A percentile compares a stretch with the other conserved stretches of the same genome.
Conservation (phyloP, 2,113 vertebrate species). For the Corythoichthys intestinalis region DNA sequence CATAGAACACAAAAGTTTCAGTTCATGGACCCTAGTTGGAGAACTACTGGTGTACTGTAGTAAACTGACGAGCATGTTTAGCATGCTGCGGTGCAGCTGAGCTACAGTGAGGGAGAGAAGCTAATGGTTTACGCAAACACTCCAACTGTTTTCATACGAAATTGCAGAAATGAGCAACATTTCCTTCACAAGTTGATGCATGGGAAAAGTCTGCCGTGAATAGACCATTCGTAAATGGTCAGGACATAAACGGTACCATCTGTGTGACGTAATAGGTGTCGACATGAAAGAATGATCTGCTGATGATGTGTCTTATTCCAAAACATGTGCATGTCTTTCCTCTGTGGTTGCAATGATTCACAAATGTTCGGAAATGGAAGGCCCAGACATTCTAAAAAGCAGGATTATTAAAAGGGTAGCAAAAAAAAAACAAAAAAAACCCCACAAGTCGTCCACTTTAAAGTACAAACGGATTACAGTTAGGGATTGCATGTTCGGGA, state of each 20-base stretch:
- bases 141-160: background rate
- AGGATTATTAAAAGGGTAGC: background rate
- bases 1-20: too few species aligned
- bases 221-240: background rate
- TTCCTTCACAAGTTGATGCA: conserved; percentile 8
- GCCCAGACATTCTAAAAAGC: background rate
- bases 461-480: too few species aligned
- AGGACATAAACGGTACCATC: background rate
- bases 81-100: background rate
- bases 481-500: too few species aligned
- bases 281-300: conserved; percentile 1
- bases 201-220: background rate
- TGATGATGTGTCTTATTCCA: background rate
- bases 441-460: background rate
- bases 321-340: background rate
- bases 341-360: background rate
- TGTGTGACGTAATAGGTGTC: background rate
- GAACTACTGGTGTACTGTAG: background rate
- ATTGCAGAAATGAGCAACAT: conserved; percentile 1
- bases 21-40: background rate
- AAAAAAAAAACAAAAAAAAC: background rate
- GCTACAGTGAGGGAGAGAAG: conserved; percentile 3
- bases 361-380: background rate
- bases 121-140: background rate
- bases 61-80: background rate